phyloP scores from a whole-genome alignment of 2,113 vertebrate genomes.

The Indicator indicator region DNA sequence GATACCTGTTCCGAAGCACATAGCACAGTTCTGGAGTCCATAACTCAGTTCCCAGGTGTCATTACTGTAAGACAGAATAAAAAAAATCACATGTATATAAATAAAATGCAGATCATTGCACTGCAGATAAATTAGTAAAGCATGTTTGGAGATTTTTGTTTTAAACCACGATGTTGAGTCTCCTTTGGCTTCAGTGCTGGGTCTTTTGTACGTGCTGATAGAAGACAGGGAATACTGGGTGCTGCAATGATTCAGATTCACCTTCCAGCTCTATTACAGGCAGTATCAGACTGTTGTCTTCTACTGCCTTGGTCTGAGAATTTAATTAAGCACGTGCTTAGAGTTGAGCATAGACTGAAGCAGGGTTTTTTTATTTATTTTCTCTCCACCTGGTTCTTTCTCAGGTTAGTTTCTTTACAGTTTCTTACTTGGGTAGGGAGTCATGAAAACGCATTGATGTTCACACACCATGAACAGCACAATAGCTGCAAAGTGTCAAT shows the following conservation, averaged over 20 bases:
- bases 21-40: conserved; percentile 23
- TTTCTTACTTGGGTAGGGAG: neutral
- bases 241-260: neutral
- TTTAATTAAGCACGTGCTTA: neutral
- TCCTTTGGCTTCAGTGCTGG: neutral
- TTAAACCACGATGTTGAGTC: neutral
- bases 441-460: neutral
- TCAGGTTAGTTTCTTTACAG: neutral
- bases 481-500: neutral
- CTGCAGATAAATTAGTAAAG: conserved; percentile 44
- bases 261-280: neutral
- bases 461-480: neutral
- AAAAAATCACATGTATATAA: conserved; percentile 26
- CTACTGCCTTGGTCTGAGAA: neutral
- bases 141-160: neutral
- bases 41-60: conserved; percentile 12
- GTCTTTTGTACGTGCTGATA: neutral
- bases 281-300: neutral
- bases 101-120: conserved; percentile 7
- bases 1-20: neutral
- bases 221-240: neutral
- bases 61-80: conserved; percentile 36
- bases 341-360: neutral
- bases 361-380: neutral
- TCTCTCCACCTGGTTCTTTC: neutral